Evolutionary conservation across 2,888 invertebrate genomes (phyloP).

Genomic region (Harpalus rufipes): DNA sequence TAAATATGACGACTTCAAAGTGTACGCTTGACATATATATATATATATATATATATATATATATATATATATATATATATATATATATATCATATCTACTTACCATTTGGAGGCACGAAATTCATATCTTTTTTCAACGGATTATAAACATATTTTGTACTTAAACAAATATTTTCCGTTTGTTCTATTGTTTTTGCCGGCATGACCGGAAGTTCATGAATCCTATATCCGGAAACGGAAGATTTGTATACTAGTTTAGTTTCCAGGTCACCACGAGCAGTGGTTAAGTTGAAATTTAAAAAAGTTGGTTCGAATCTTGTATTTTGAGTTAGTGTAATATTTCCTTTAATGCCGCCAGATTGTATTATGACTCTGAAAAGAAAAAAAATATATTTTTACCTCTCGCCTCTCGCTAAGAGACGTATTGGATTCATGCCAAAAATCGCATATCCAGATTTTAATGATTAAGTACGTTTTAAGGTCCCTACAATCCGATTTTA

Average conservation of each 20-base stretch:
- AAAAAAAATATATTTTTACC: too few relatives aligned
- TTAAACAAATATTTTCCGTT: conserved; percentile 81
- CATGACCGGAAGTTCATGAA: conserved; percentile 85
- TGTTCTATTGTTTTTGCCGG: conserved; percentile 78
- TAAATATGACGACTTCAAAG: too few relatives aligned
- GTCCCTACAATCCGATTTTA: too few relatives aligned
- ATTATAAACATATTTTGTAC: conserved; percentile 88
- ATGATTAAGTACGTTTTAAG: too few relatives aligned
- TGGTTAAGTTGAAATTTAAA: conserved; percentile 84
- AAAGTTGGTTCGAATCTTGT: conserved; percentile 92
- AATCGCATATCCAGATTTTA: too few relatives aligned
- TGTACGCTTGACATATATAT: too few relatives aligned
- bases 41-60: too few relatives aligned
- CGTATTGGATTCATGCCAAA: too few relatives aligned
- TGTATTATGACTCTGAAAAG: conserved; percentile 83
- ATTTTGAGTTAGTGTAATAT: conserved; percentile 87
- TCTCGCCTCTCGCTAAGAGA: too few relatives aligned
- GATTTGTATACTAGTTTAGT: conserved; percentile 86
- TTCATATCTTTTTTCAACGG: conserved; percentile 82
- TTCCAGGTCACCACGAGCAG: conserved; percentile 83
- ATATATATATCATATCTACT: conserved; percentile 68
- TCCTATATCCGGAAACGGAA: conserved; percentile 85
- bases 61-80: too few relatives aligned
- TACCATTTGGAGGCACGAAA: conserved; percentile 83
- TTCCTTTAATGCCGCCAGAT: conserved; percentile 89